A percentile compares a stretch with the other conserved stretches of the same genome.
Conservation (phyloP, 2,113 vertebrate genomes). For the Seriola quinqueradiata region DNA sequence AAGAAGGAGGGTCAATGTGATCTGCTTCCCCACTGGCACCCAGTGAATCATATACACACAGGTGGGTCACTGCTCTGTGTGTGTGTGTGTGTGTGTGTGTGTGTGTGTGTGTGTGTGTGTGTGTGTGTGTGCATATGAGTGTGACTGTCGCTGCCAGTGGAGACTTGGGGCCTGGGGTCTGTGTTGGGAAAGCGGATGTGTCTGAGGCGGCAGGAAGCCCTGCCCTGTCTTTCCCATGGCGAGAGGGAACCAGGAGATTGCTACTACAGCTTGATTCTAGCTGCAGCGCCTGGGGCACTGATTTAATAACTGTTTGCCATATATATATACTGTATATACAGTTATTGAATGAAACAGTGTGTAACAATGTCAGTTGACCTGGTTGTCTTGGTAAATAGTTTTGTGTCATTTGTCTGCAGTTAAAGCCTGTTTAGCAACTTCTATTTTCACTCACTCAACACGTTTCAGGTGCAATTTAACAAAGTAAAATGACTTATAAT, state of each 20-base stretch:
- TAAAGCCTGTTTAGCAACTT: neutral
- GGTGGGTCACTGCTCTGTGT: slow-evolving; percentile 15
- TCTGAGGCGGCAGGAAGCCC: slow-evolving; percentile 83
- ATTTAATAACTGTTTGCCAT: slow-evolving; percentile 24
- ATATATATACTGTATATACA: neutral
- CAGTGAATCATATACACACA: slow-evolving; percentile 6
- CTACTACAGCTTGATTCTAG: slow-evolving; percentile 23
- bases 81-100: neutral
- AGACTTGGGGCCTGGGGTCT: slow-evolving; percentile 64
- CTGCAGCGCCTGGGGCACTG: slow-evolving; percentile 21
- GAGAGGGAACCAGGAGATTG: slow-evolving; percentile 65
- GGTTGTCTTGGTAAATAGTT: neutral
- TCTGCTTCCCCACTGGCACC: neutral
- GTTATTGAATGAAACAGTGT: neutral
- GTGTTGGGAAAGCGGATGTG: slow-evolving; percentile 83
- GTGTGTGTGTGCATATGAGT: slow-evolving; percentile 16
- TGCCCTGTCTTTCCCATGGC: slow-evolving; percentile 82
- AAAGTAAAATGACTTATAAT: neutral
- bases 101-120: slow-evolving; percentile 30
- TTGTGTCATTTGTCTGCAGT: neutral
- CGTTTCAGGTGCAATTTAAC: neutral
- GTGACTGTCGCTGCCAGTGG: slow-evolving; percentile 56
- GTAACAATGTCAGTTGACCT: neutral
- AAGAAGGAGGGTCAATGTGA: slow-evolving; percentile 43
- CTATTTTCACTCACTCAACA: neutral